Evolutionary conservation across 2,113 vertebrate species (phyloP).

Genomic region (Gobio gobio): DNA sequence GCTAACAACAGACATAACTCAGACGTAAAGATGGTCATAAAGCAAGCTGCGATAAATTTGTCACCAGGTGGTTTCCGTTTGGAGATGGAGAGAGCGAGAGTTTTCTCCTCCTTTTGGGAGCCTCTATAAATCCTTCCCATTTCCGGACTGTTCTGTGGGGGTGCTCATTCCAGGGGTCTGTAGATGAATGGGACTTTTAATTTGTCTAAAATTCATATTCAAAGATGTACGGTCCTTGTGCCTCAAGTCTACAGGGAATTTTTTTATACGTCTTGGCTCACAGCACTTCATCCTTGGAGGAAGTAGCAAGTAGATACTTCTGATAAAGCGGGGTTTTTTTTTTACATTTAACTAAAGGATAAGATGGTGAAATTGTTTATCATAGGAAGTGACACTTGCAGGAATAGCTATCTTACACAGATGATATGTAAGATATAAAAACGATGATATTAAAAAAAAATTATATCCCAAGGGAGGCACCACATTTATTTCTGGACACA

Average conservation of each 20-base stretch:
- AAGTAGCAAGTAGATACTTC: background rate
- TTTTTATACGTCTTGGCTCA: background rate
- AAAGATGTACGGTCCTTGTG: background rate
- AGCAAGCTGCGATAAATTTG: conserved; percentile 53
- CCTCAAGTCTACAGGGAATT: background rate
- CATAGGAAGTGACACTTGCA: background rate
- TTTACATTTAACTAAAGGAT: background rate
- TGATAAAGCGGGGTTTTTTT: background rate
- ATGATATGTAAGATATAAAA: background rate
- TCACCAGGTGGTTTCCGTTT: conserved; percentile 76
- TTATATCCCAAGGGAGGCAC: background rate
- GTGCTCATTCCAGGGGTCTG: conserved; percentile 50
- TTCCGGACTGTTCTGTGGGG: conserved; percentile 61
- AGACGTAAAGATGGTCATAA: conserved; percentile 47
- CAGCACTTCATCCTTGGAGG: too few relatives aligned
- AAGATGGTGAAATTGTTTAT: background rate
- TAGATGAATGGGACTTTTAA: conserved; percentile 33
- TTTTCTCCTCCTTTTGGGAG: conserved; percentile 40
- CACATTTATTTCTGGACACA: conserved; percentile 46
- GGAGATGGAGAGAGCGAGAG: conserved; percentile 42
- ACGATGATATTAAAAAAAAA: background rate
- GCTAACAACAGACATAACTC: conserved; percentile 43
- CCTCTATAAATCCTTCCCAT: conserved; percentile 65
- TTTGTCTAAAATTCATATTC: conserved; percentile 18
- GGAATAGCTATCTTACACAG: background rate